Evolutionary conservation across 2,113 vertebrate genomes (phyloP).

Genomic region (Benitochromis conjunctus): DNA sequence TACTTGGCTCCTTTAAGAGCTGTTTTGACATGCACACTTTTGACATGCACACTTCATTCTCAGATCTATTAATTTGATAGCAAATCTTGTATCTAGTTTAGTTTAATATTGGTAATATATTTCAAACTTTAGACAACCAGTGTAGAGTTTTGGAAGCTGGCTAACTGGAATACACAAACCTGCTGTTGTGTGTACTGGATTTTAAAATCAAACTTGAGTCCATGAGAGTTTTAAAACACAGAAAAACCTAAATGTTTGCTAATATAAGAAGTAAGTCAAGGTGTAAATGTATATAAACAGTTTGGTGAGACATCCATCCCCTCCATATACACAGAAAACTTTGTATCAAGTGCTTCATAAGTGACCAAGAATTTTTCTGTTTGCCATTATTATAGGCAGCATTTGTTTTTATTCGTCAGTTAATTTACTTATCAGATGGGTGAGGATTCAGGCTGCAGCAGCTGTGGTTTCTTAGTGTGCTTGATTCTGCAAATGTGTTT

Average conservation of each 20-base stretch:
- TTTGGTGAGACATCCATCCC: neutral
- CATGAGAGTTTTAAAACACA: neutral
- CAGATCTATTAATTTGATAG: neutral
- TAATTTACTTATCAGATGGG: neutral
- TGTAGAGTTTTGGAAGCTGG: neutral
- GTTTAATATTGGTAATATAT: neutral
- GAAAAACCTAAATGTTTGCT: neutral
- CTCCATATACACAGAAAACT: neutral
- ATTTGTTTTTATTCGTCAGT: neutral
- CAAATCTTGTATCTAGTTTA: neutral
- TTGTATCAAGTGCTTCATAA: neutral
- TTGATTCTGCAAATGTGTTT: neutral
- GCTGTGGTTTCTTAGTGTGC: neutral
- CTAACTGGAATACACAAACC: neutral
- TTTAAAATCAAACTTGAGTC: neutral
- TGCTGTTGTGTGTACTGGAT: neutral
- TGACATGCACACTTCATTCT: neutral
- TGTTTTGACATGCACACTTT: neutral
- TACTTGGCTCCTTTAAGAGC: neutral
- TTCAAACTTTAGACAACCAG: neutral
- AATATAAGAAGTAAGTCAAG: neutral
- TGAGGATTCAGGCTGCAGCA: neutral
- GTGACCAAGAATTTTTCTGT: neutral
- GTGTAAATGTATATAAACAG: neutral
- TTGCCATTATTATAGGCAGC: neutral